Conservation (phyloP, 1,140 invertebrate species). For the Maniola jurtina region DNA sequence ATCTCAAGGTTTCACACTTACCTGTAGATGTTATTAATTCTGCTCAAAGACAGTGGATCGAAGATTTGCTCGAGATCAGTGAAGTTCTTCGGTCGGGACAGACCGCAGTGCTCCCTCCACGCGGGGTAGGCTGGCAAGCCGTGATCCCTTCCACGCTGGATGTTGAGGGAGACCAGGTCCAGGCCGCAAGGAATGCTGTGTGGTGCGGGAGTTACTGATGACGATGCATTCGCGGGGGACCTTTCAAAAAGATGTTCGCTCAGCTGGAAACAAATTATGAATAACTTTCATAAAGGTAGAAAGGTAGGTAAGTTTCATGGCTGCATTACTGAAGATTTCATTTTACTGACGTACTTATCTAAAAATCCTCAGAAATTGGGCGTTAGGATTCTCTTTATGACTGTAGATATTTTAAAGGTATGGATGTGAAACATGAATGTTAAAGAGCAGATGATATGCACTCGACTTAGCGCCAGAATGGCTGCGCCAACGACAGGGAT, state of each 20-base stretch:
- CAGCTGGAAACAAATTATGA: conserved; percentile 72
- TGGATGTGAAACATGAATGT: no score
- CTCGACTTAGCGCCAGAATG: neutral
- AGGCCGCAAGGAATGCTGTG: conserved; percentile 81
- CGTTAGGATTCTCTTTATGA: no score
- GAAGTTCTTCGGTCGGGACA: conserved; percentile 84
- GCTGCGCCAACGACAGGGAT: neutral
- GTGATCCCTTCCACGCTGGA: conserved; percentile 93
- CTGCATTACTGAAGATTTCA: no score
- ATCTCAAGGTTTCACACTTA: conserved; percentile 45
- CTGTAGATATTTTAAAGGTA: no score
- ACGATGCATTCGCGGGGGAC: conserved; percentile 29
- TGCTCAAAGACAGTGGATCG: conserved; percentile 80
- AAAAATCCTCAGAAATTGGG: no score
- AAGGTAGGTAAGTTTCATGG: no score
- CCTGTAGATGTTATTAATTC: conserved; percentile 84
- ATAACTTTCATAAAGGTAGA: neutral
- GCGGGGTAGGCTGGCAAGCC: conserved; percentile 89
- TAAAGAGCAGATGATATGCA: no score
- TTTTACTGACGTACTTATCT: no score
- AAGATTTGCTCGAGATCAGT: conserved; percentile 84
- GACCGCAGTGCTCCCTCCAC: conserved; percentile 87
- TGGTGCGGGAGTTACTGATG: neutral
- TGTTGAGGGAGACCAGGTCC: conserved; percentile 92
- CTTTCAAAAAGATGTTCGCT: conserved; percentile 88